Evolutionary conservation across 1,140 invertebrate species (phyloP), one percentile per base, ranked within the genome.

Genomic region (Colletes gigas): DNA sequence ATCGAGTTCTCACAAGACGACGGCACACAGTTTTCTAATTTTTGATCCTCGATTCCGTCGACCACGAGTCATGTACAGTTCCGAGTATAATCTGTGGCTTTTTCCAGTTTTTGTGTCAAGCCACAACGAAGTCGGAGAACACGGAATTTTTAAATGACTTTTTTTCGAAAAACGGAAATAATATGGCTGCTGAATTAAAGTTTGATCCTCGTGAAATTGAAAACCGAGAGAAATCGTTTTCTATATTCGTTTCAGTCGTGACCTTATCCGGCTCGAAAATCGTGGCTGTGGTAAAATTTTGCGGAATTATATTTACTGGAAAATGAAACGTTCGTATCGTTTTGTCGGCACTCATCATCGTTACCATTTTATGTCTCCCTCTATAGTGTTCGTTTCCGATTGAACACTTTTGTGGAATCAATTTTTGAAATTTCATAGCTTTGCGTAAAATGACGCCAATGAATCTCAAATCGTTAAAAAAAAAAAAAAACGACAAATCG

Each of bases 101-200:
- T 30, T 30, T 30, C 30, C 30, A 30, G 30, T 30, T 30, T 30
- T 30, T 30, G 2, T 30, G 30, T 30, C 30, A 30, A 30, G 30
- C 30, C 30, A 30, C 30, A 30, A 30, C 30, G 30, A 30, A 30
- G 30, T 30, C 2, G 30, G 30, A 30, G 30, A 30, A 30, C 30
- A 30, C 30, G 30, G 30, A 30, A 30, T 30, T 30, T 30, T 30
- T 30, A 30, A 30, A 30, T 30, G 30, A 30, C 2, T 30, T 30
- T 30, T 30, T 30, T 30, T 30, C 30, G 30, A 30, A 30, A 30
- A 30, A 30, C 30, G 0, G 30, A 30, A 54, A 81, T 62, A 41
- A 55, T 65, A 67, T 63, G 62, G 6, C 21, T 19, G 10, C 9
- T 19, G 30, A 47, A 73, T 73, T 73, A 52, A 73, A 52, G 21